These are phyloP conservation scores for Tarsius wallacei DNA, from an alignment of 2,797 vertebrate genomes.

Conservation along the genomic window DNA sequence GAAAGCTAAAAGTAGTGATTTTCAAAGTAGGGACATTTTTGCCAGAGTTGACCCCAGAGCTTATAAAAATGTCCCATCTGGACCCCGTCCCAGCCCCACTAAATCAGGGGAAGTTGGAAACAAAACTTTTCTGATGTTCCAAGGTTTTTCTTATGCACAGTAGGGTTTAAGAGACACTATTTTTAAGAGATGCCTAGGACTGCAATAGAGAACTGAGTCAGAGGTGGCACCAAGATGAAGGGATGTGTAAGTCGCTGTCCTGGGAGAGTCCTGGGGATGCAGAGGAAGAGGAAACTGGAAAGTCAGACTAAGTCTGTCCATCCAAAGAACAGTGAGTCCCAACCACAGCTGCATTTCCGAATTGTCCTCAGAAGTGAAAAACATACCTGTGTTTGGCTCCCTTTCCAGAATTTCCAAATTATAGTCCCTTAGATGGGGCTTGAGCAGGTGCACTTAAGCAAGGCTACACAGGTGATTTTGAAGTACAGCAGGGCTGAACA, in stretches of 20 bases:
- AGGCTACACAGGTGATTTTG: not conserved
- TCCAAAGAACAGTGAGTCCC: not conserved
- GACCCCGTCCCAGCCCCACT: not conserved
- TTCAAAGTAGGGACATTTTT: rapidly evolving
- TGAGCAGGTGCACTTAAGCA: not conserved
- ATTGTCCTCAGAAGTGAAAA: not conserved
- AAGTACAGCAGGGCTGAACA: not conserved
- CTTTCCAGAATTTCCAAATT: not conserved
- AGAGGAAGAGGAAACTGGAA: not conserved
- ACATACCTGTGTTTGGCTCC: not conserved
- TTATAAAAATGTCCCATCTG: not conserved
- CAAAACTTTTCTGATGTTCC: not conserved
- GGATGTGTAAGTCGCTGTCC: not conserved
- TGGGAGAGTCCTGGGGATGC: not conserved
- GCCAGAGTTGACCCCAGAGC: not conserved
- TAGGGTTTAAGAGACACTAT: not conserved
- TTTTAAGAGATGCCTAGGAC: not conserved
- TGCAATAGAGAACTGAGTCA: not conserved
- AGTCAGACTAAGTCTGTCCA: not conserved
- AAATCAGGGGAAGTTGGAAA: not conserved
- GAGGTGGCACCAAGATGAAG: not conserved
- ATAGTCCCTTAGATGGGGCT: not conserved
- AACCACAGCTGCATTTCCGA: not conserved
- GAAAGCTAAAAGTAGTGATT: not conserved
- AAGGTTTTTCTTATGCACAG: not conserved